Percentiles rank a stretch among this genome's conserved stretches.
Conservation (phyloP, 2,888 invertebrate genomes). For the Dolichopus griseipennis region DNA sequence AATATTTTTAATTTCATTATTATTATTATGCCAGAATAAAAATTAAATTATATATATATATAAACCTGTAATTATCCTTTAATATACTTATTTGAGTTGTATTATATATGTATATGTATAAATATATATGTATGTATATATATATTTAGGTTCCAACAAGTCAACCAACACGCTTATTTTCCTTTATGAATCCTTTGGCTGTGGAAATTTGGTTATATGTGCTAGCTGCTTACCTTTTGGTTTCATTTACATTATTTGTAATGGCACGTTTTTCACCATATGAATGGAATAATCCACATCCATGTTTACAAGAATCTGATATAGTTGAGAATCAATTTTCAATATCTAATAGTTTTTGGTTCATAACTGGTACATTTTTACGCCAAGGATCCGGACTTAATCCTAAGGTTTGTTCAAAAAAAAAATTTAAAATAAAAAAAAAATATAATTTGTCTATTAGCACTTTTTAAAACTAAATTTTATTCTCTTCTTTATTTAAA, state of each 20-base stretch:
- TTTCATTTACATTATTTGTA: conserved; percentile 88
- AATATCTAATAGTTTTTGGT: conserved; percentile 87
- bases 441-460: background rate
- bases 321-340: conserved; percentile 93
- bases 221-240: conserved; percentile 85
- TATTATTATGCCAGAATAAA: too few relatives aligned
- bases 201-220: conserved; percentile 96
- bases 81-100: background rate
- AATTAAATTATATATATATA: too few relatives aligned
- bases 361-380: conserved; percentile 80
- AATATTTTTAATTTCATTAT: too few relatives aligned
- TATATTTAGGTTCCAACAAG: conserved; percentile 70
- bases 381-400: conserved; percentile 77
- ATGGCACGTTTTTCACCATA: conserved; percentile 96
- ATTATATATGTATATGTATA: too few relatives aligned
- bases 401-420: conserved; percentile 57
- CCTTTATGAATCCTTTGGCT: conserved; percentile 92
- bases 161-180: conserved; percentile 80
- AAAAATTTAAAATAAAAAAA: conserved; percentile 5
- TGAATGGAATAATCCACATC: conserved; percentile 82
- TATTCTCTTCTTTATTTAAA: conserved; percentile 3
- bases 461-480: too few relatives aligned
- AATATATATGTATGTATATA: background rate
- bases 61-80: too few relatives aligned
- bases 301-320: conserved; percentile 72